phyloP scores from a whole-genome alignment of 2,797 vertebrate genomes.

The Selene dorsalis region DNA sequence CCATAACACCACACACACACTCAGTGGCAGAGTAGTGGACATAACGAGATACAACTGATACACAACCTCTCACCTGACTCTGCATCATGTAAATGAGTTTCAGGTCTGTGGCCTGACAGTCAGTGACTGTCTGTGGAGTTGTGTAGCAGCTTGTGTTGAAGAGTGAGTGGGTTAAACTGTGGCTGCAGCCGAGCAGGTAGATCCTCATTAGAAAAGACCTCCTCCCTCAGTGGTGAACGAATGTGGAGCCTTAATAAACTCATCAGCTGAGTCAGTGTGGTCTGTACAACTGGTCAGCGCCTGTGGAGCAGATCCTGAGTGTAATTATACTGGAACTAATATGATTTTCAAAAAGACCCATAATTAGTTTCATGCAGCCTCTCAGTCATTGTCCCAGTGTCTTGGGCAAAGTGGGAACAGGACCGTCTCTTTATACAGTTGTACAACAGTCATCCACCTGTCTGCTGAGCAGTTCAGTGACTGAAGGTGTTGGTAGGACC shows the following conservation, averaged over 20 bases:
- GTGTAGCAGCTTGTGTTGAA: background rate
- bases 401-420: slow-evolving; percentile 53
- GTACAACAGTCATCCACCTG: background rate
- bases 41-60: background rate
- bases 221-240: slow-evolving; percentile 34
- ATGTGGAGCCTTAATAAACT: slow-evolving; percentile 31
- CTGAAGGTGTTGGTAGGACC: background rate
- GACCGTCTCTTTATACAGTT: slow-evolving; percentile 29
- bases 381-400: slow-evolving; percentile 54
- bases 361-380: slow-evolving; percentile 69
- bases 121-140: background rate
- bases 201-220: slow-evolving; percentile 57
- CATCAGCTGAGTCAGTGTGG: slow-evolving; percentile 38
- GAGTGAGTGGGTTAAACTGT: slow-evolving; percentile 53
- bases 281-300: slow-evolving; percentile 48
- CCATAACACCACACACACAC: too few relatives aligned
- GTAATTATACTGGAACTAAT: slow-evolving; percentile 77
- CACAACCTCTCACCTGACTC: too few relatives aligned
- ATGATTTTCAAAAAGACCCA: slow-evolving; percentile 75
- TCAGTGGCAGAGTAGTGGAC: too few relatives aligned
- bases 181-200: slow-evolving; percentile 53
- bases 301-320: slow-evolving; percentile 57
- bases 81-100: background rate
- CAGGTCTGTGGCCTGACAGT: background rate
- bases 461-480: background rate